These are phyloP conservation scores for Laspeyria flexula DNA, from an alignment of 2,888 invertebrate genomes.

Conservation along the genomic window DNA sequence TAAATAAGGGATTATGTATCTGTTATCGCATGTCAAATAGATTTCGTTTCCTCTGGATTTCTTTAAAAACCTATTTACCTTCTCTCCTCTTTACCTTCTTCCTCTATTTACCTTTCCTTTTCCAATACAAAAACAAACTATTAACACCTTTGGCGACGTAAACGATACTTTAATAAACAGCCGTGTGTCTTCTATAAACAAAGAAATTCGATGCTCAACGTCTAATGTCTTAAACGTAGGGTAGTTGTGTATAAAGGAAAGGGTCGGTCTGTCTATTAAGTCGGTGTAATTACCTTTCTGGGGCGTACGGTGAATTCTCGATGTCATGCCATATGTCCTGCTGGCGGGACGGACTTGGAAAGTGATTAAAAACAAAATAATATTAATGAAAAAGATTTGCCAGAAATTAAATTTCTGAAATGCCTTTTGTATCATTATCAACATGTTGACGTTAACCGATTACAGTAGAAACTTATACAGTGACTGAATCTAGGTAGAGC, in stretches of 20 bases:
- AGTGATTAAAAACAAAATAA: neutral
- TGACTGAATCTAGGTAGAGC: too few relatives aligned
- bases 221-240: conserved; percentile 42
- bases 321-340: conserved; percentile 83
- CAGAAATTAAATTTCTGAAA: too few relatives aligned
- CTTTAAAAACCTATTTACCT: too few relatives aligned
- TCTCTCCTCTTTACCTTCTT: too few relatives aligned
- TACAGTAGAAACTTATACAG: too few relatives aligned
- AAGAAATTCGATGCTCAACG: conserved; percentile 49
- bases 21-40: too few relatives aligned
- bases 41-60: too few relatives aligned
- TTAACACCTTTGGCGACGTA: neutral
- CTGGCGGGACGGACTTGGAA: conserved; percentile 59
- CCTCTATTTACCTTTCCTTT: too few relatives aligned
- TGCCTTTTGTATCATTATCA: too few relatives aligned
- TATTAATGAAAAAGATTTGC: neutral
- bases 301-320: conserved; percentile 70
- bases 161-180: neutral
- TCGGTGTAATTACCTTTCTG: conserved; percentile 76
- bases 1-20: too few relatives aligned
- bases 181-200: conserved; percentile 18
- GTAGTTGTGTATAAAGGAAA: conserved; percentile 53
- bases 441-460: too few relatives aligned
- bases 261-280: conserved; percentile 77
- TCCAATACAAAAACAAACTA: too few relatives aligned